A percentile compares a stretch with the other conserved stretches of the same genome.
Conservation (phyloP, 2,888 invertebrate genomes). For the Rapana venosa region DNA sequence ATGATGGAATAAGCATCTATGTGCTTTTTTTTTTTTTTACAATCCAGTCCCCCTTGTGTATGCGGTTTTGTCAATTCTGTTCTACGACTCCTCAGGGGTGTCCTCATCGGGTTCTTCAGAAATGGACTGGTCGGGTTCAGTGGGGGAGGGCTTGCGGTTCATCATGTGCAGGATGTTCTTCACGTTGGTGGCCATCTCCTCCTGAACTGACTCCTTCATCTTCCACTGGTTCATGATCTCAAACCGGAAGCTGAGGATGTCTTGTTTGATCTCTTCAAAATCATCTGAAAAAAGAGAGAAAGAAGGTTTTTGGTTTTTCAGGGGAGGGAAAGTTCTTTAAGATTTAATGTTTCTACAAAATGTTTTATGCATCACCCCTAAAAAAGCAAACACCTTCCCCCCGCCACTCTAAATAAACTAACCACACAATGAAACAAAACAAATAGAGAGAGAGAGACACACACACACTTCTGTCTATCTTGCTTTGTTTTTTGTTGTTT, state of each 20-base stretch:
- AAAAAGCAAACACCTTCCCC: not conserved
- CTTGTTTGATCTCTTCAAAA: conserved; percentile 66
- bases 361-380: too few species aligned
- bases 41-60: too few species aligned
- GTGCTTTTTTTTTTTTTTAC: too few species aligned
- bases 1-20: too few species aligned
- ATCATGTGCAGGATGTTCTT: conserved; percentile 46
- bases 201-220: conserved; percentile 49
- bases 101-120: not conserved
- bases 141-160: not conserved
- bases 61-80: too few species aligned
- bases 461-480: not conserved
- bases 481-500: too few species aligned
- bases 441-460: not conserved
- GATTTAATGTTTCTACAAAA: too few species aligned
- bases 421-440: not conserved
- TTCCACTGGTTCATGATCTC: conserved; percentile 62
- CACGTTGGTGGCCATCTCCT: conserved; percentile 52
- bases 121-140: not conserved
- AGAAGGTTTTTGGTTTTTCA: too few species aligned
- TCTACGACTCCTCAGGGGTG: not conserved
- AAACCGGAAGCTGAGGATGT: conserved; percentile 65
- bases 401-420: not conserved
- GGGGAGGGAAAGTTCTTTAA: too few species aligned
- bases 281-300: conserved; percentile 50